Conservation (phyloP, 2,113 vertebrate genomes). For the Elephas maximus region DNA sequence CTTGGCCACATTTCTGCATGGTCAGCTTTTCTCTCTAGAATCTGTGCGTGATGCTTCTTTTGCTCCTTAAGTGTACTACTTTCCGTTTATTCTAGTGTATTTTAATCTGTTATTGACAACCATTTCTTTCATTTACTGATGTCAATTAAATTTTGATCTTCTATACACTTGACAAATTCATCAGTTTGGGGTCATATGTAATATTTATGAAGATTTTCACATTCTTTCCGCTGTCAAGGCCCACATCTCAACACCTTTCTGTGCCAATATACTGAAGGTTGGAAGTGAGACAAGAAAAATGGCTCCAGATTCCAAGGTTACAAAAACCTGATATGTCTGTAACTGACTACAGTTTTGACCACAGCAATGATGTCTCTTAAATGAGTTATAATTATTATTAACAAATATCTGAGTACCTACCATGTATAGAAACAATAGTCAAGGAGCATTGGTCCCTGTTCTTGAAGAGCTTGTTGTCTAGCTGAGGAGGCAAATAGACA, state of each 20-base stretch:
- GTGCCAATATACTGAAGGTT: not conserved
- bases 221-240: slow-evolving; percentile 18
- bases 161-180: slow-evolving; percentile 37
- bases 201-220: slow-evolving; percentile 53
- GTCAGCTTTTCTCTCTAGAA: not conserved
- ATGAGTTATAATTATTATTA: not conserved
- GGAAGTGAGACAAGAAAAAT: slow-evolving; percentile 23
- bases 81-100: slow-evolving; percentile 2
- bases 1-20: slow-evolving; percentile 13
- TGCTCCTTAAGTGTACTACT: not conserved
- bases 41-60: not conserved
- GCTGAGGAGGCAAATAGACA: not conserved
- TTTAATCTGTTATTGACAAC: slow-evolving; percentile 32
- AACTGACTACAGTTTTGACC: slow-evolving; percentile 50
- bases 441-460: not conserved
- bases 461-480: not conserved
- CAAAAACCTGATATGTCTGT: not conserved
- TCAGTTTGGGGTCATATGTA: slow-evolving; percentile 22
- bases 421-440: not conserved
- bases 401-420: not conserved
- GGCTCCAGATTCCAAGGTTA: not conserved
- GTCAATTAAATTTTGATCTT: slow-evolving; percentile 53
- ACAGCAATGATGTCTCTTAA: slow-evolving; percentile 43
- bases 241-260: slow-evolving; percentile 10
- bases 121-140: slow-evolving; percentile 52